A percentile compares a stretch with the other conserved stretches of the same genome.
These are phyloP conservation scores for Tauraco erythrolophus DNA, from an alignment of 2,113 vertebrate species.

Conservation along the genomic window DNA sequence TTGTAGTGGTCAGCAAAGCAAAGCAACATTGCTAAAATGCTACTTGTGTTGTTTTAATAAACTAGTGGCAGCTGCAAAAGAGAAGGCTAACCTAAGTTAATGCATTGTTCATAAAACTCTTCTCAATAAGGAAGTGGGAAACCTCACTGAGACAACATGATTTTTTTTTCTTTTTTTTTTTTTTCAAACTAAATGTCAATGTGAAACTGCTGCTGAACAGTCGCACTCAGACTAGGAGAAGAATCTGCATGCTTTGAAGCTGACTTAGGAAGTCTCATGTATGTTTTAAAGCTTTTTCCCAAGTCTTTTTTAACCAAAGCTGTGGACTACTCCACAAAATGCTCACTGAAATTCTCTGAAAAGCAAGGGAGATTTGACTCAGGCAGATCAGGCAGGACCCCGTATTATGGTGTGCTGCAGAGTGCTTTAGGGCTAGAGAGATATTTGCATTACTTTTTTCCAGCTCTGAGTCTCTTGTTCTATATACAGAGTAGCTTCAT, in stretches of 20 bases:
- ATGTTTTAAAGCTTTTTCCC: background rate
- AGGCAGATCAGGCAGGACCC: background rate
- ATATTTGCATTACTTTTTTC: background rate
- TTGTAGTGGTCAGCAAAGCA: background rate
- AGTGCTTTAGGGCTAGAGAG: background rate
- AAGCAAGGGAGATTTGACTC: background rate
- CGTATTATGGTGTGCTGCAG: fast-evolving
- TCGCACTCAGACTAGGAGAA: background rate
- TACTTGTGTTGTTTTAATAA: background rate
- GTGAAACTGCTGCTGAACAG: background rate
- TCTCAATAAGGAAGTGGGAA: slow-evolving; percentile 56
- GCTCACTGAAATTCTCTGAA: background rate
- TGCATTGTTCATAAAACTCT: background rate
- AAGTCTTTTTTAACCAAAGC: background rate
- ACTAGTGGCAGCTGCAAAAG: background rate
- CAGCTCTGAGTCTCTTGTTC: background rate
- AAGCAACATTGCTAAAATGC: background rate
- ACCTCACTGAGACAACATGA: slow-evolving; percentile 21
- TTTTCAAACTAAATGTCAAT: background rate
- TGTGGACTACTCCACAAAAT: background rate
- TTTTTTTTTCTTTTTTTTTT: background rate
- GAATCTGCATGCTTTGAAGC: background rate
- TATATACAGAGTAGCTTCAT: background rate
- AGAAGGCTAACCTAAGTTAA: background rate
- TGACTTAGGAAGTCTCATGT: background rate